These are phyloP conservation scores for Megaceryle maxima DNA, from an alignment of 2,113 vertebrate genomes.

Conservation along the genomic window DNA sequence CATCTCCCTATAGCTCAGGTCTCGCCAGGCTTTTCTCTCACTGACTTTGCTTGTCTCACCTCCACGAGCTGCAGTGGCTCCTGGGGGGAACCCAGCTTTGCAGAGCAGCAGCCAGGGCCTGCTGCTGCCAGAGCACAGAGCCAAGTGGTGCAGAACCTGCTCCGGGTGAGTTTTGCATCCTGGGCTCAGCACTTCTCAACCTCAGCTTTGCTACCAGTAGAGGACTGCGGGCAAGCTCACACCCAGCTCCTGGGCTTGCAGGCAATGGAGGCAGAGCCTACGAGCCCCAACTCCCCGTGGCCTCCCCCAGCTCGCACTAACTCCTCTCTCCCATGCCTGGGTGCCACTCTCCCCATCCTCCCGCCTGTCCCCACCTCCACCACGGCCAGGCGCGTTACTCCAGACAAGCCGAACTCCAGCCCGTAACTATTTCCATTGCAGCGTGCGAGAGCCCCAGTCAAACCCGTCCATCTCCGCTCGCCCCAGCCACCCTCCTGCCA, in stretches of 20 bases:
- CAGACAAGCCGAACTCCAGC: not conserved
- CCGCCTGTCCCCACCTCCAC: not conserved
- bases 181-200: not conserved
- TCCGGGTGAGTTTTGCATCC: not conserved
- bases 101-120: not conserved
- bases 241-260: rapidly evolving
- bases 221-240: not conserved
- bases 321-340: not conserved
- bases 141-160: not conserved
- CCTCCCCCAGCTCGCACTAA: not conserved
- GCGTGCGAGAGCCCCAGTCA: not conserved
- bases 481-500: not conserved
- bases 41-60: not conserved
- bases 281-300: not conserved
- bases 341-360: not conserved
- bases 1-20: no score
- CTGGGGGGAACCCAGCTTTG: not conserved
- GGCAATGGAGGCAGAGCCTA: not conserved
- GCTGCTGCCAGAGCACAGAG: not conserved
- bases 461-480: not conserved
- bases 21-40: not conserved
- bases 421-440: not conserved
- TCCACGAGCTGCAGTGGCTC: not conserved
- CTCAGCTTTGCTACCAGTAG: not conserved
- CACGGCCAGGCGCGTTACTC: not conserved